phyloP scores from a whole-genome alignment of 2,113 vertebrate species.

The Anolis carolinensis region DNA sequence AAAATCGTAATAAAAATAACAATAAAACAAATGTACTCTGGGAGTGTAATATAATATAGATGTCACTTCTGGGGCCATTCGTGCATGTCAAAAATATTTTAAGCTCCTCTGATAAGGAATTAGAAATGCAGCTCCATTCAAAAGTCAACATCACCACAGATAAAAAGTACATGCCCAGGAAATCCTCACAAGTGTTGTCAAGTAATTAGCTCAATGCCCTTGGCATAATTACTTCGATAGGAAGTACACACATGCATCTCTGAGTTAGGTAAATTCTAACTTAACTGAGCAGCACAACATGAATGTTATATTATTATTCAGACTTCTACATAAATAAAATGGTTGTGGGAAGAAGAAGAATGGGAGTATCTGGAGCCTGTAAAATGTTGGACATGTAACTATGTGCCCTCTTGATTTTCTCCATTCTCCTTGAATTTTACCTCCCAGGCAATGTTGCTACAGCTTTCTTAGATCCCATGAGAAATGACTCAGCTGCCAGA shows the following conservation, averaged over 20 bases:
- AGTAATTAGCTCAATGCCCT: slow-evolving; percentile 26
- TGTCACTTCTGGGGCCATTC: slow-evolving; percentile 15
- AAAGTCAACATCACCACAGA: slow-evolving; percentile 20
- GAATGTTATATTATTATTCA: slow-evolving; percentile 5
- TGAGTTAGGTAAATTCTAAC: neutral
- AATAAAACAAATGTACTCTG: slow-evolving; percentile 3
- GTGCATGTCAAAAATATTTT: neutral
- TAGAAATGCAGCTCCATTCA: slow-evolving; percentile 11
- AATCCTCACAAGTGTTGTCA: slow-evolving; percentile 14
- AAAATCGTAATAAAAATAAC: neutral
- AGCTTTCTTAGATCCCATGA: neutral
- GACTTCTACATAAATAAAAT: neutral
- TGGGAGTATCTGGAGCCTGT: neutral
- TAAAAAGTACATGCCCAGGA: slow-evolving; percentile 33
- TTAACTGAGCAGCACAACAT: slow-evolving; percentile 18
- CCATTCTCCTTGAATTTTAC: slow-evolving; percentile 5
- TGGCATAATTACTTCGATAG: slow-evolving; percentile 39
- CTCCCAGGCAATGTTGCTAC: neutral
- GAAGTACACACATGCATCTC: neutral
- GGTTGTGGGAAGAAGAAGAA: slow-evolving; percentile 1
- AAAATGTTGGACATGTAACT: neutral
- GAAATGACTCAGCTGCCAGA: neutral
- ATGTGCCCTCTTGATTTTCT: neutral
- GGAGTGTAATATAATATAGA: slow-evolving; percentile 11
- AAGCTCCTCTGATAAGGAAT: slow-evolving; percentile 16